phyloP scores from a whole-genome alignment of 1,140 invertebrate species.

The Argopecten irradians region DNA sequence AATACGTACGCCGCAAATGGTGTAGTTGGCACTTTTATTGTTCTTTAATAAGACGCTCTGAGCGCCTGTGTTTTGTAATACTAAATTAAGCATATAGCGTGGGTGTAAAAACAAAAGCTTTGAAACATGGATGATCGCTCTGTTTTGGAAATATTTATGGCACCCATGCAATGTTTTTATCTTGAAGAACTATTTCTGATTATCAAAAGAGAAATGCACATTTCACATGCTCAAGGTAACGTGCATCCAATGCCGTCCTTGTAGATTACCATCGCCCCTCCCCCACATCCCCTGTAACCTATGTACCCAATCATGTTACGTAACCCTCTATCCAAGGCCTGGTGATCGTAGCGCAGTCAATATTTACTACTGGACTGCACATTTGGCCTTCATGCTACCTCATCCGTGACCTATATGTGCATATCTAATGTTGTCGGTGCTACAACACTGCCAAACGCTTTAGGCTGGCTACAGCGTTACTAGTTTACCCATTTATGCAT shows the following conservation, averaged over 20 bases:
- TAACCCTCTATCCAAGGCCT: not conserved
- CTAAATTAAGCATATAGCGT: slow-evolving; percentile 9
- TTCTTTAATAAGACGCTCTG: slow-evolving; percentile 9
- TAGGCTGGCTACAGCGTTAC: not conserved
- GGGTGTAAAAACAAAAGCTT: slow-evolving; percentile 21
- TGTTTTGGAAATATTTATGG: slow-evolving; percentile 4
- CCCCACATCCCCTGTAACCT: not conserved
- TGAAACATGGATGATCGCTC: slow-evolving; percentile 20
- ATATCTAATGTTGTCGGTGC: not conserved
- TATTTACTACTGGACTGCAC: not conserved
- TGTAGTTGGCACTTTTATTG: slow-evolving; percentile 18
- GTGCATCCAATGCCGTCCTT: slow-evolving; percentile 18
- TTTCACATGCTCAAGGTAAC: not conserved
- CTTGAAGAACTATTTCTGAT: slow-evolving; percentile 1
- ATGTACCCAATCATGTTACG: not conserved
- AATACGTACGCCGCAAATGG: not conserved
- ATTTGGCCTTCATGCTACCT: not conserved
- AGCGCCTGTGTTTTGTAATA: slow-evolving; percentile 17
- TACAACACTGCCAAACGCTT: not conserved
- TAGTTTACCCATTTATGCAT: slow-evolving; percentile 3
- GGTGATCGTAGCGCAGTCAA: not conserved
- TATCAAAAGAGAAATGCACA: slow-evolving; percentile 6
- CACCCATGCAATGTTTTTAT: slow-evolving; percentile 17
- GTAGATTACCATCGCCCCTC: slow-evolving; percentile 20
- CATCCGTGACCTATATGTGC: slow-evolving; percentile 5